phyloP scores from a whole-genome alignment of 2,113 vertebrate species.

The Chiloscyllium plagiosum region DNA sequence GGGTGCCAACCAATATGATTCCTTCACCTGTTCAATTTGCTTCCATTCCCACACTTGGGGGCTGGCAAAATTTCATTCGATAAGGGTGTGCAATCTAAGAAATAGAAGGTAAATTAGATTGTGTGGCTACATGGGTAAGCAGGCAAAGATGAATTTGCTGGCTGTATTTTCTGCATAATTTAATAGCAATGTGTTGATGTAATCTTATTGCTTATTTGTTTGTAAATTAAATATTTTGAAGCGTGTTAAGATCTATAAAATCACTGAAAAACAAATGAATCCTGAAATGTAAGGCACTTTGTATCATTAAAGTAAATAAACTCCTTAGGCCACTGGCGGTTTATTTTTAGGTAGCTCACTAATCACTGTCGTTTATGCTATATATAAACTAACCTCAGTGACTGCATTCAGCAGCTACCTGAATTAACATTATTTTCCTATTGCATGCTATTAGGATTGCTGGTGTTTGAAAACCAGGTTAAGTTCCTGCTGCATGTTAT shows the following conservation, averaged over 20 bases:
- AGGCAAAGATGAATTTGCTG: not conserved
- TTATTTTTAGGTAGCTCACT: slow-evolving; percentile 23
- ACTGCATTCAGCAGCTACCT: not conserved
- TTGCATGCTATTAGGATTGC: not conserved
- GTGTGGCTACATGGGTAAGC: not conserved
- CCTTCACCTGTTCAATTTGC: too few species aligned
- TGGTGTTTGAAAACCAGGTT: not conserved
- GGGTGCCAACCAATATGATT: too few species aligned
- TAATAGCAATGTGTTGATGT: not conserved
- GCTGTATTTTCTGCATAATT: not conserved
- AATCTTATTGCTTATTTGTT: not conserved
- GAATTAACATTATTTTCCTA: slow-evolving; percentile 15
- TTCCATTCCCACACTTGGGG: not conserved
- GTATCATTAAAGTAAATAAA: slow-evolving; percentile 28
- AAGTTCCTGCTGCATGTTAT: not conserved
- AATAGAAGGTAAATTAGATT: not conserved
- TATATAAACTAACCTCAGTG: slow-evolving; percentile 20
- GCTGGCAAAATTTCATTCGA: not conserved
- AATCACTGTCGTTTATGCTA: slow-evolving; percentile 16
- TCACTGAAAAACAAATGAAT: slow-evolving; percentile 6
- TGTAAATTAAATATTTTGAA: not conserved
- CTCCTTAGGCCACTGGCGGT: slow-evolving; percentile 9
- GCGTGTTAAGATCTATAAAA: not conserved
- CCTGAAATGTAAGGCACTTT: not conserved
- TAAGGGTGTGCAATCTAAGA: not conserved